These are phyloP conservation scores for Todiramphus chloris DNA, from an alignment of 2,113 vertebrate genomes.

Conservation along the genomic window DNA sequence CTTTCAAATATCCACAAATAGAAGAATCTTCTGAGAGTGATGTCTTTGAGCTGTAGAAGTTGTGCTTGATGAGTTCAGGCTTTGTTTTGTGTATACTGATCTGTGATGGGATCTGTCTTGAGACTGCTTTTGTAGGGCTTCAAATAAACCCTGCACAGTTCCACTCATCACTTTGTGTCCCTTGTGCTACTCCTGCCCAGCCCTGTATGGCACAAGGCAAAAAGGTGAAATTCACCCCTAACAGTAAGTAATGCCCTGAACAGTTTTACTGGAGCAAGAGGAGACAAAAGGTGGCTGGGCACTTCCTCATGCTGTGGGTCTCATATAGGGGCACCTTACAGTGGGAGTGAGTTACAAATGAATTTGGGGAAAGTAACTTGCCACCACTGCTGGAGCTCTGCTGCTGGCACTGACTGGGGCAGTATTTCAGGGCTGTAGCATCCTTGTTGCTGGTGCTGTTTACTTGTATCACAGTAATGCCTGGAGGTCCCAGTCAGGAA, in stretches of 20 bases:
- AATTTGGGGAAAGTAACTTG: neutral
- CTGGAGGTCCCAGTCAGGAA: neutral
- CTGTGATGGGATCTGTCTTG: neutral
- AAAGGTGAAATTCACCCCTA: neutral
- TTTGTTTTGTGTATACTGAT: neutral
- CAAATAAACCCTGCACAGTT: neutral
- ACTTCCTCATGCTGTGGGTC: neutral
- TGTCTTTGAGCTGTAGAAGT: neutral
- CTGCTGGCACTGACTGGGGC: neutral
- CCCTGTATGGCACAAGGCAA: neutral
- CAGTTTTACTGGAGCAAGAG: neutral
- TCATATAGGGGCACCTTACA: neutral
- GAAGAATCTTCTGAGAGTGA: neutral
- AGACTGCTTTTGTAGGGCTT: neutral
- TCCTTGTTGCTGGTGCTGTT: accelerated
- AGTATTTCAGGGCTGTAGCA: neutral
- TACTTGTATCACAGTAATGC: neutral
- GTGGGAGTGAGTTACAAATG: neutral
- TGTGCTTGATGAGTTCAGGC: neutral
- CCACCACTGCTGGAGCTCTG: neutral
- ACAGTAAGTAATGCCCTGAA: neutral
- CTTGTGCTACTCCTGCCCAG: neutral
- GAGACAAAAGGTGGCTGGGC: neutral
- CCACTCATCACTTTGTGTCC: neutral
- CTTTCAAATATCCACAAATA: neutral